Percentiles rank a stretch among this genome's conserved stretches.
Evolutionary conservation across 2,797 vertebrate species (phyloP).

Genomic region (Gymnodraco acuticeps): DNA sequence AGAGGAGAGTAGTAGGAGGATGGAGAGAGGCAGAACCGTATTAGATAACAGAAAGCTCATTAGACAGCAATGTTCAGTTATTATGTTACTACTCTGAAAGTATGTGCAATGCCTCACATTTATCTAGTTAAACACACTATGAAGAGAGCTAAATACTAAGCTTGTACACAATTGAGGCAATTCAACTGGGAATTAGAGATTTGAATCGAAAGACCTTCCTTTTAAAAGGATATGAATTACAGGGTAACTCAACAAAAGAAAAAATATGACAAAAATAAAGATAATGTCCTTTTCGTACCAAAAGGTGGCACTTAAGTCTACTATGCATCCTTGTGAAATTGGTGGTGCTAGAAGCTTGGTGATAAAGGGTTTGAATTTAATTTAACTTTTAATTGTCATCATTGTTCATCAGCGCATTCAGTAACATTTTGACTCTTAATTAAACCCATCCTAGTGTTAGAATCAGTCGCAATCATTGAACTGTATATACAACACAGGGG

Average conservation of each 20-base stretch:
- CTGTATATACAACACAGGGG: too few species aligned
- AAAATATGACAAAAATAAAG: not conserved
- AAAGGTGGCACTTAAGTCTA: not conserved
- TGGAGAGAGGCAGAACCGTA: constrained; percentile 14
- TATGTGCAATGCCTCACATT: not conserved
- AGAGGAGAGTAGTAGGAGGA: constrained; percentile 37
- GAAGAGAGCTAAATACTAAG: not conserved
- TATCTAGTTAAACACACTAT: constrained; percentile 4
- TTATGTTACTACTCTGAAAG: constrained; percentile 20
- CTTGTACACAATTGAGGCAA: not conserved
- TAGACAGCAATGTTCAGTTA: constrained; percentile 32
- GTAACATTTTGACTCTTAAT: too few species aligned
- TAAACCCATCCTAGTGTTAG: too few species aligned
- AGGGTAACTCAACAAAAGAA: not conserved
- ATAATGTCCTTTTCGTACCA: not conserved
- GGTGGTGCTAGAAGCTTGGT: too few species aligned
- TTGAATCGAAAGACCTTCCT: not conserved
- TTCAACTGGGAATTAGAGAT: not conserved
- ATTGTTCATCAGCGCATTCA: too few species aligned
- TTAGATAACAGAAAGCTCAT: constrained; percentile 49
- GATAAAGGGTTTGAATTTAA: too few species aligned
- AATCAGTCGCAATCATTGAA: too few species aligned
- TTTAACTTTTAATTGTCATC: too few species aligned
- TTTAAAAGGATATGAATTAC: not conserved
- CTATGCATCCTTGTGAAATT: not conserved